phyloP scores from a whole-genome alignment of 2,797 vertebrate genomes.

The Falco novaeseelandiae region DNA sequence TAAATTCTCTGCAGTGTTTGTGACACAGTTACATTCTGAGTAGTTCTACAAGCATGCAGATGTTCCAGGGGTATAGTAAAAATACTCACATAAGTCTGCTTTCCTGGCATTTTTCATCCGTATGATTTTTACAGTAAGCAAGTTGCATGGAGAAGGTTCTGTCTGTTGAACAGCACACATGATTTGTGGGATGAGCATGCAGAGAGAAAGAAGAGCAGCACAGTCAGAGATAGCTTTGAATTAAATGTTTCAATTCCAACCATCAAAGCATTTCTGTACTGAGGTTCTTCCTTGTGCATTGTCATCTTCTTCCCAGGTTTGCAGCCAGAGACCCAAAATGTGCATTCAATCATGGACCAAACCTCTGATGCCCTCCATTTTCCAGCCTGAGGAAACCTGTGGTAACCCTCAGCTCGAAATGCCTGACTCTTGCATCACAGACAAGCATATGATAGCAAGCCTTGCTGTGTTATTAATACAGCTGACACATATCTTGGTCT shows the following conservation, averaged over 20 bases:
- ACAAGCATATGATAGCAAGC: background rate
- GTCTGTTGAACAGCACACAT: conserved; percentile 16
- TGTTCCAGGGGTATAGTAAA: background rate
- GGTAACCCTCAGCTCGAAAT: background rate
- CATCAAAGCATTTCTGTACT: background rate
- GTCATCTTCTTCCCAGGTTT: background rate
- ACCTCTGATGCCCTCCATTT: background rate
- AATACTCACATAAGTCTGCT: conserved; percentile 71
- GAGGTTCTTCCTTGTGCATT: background rate
- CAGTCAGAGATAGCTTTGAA: background rate
- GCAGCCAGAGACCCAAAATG: background rate
- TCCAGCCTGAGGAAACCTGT: background rate
- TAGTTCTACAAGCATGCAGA: background rate
- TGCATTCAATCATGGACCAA: background rate
- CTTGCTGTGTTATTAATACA: background rate
- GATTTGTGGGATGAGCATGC: background rate
- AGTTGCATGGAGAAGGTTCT: conserved; percentile 63
- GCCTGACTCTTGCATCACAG: background rate
- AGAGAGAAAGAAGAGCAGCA: background rate
- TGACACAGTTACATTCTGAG: background rate
- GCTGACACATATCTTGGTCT: background rate
- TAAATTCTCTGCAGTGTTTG: background rate
- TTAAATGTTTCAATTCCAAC: background rate
- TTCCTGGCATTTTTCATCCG: conserved; percentile 73
- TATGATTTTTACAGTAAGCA: conserved; percentile 69